Percentiles rank a stretch among this genome's conserved stretches.
Evolutionary conservation across 2,888 invertebrate genomes (phyloP).

Genomic region (Arge pagana): DNA sequence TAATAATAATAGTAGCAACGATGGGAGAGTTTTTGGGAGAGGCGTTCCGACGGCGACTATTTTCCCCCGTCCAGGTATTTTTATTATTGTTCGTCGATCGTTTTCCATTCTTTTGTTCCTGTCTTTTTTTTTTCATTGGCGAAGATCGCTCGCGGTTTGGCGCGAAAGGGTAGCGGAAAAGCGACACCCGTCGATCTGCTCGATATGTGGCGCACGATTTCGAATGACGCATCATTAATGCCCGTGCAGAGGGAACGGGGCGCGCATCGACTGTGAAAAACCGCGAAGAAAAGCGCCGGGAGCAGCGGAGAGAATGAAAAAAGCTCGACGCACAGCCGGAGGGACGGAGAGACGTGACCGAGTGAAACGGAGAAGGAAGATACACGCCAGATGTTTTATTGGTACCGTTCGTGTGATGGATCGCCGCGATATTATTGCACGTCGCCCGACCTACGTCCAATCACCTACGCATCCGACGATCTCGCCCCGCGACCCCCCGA

Average conservation of each 20-base stretch:
- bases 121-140: neutral
- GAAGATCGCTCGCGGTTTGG: conserved; percentile 3
- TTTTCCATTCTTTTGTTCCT: too few species aligned
- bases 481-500: conserved; percentile 28
- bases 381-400: conserved; percentile 44
- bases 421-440: conserved; percentile 31
- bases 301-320: too few species aligned
- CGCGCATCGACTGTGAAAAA: conserved; percentile 4
- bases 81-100: too few species aligned
- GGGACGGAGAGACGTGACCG: conserved; percentile 26
- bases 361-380: neutral
- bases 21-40: too few species aligned
- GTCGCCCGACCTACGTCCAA: conserved; percentile 31
- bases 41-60: too few species aligned
- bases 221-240: conserved; percentile 19
- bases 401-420: conserved; percentile 41
- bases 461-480: conserved; percentile 39
- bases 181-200: neutral
- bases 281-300: conserved; percentile 20
- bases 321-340: too few species aligned
- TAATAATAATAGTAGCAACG: too few species aligned
- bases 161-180: neutral
- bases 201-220: conserved; percentile 13
- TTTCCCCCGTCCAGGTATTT: too few species aligned
- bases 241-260: conserved; percentile 13